These are phyloP conservation scores for Dryocosmus kuriphilus DNA, from an alignment of 2,888 invertebrate genomes.

Conservation along the genomic window DNA sequence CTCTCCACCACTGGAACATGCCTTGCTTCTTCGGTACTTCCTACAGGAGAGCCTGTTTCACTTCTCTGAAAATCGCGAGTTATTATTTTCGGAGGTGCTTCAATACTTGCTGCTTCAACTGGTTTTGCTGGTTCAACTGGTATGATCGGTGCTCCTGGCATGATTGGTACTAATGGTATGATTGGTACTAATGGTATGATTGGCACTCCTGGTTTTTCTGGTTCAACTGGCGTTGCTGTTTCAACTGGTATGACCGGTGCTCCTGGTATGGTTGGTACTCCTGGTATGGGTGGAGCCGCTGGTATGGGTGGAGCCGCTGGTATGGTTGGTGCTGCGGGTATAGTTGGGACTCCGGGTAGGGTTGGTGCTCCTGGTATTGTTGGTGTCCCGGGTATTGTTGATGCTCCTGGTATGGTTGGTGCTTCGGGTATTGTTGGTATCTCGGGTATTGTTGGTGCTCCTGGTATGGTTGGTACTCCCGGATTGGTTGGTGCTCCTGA, in stretches of 20 bases:
- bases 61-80: neutral
- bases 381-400: neutral
- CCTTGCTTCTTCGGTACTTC: neutral
- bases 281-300: neutral
- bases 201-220: slow-evolving; percentile 4
- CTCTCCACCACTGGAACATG: neutral
- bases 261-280: neutral
- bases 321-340: neutral
- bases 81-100: neutral
- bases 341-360: neutral
- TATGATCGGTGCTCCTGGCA: neutral
- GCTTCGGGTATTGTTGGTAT: neutral
- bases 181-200: neutral
- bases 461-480: neutral
- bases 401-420: neutral
- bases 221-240: neutral
- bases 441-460: too few species aligned
- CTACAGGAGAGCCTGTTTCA: neutral
- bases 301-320: neutral
- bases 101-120: neutral
- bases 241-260: neutral
- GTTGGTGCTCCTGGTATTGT: neutral
- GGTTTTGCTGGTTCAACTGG: neutral
- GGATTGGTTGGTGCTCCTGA: neutral
- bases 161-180: neutral